Evolutionary conservation across 2,113 vertebrate species (phyloP), one percentile per base, ranked within the genome.

Genomic region (Phainopepla nitens): DNA sequence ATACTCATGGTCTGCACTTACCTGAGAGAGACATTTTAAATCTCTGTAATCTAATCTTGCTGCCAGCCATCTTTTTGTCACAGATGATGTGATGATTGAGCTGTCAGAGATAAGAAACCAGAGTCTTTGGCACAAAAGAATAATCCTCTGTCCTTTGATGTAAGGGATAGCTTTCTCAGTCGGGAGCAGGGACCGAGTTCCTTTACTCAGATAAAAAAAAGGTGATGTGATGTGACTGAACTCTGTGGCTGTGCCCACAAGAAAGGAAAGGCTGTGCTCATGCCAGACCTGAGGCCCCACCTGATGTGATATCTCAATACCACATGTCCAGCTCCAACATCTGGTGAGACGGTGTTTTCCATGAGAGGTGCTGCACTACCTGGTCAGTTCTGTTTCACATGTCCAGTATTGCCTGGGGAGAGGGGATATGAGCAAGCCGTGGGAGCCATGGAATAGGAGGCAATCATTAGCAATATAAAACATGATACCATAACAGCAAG

Each of bases 21-120:
- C 58, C 68, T 77, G 66, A 92, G 90, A 87, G 51, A 93, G 64
- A 89, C 62, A 62, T 90, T 93, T 93, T 94, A 92, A 90, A 89
- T 83, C 2, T 0, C 68, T 82, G 24, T 95, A 90, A 89, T 89
- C 91, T 94, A 75, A 92, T 89, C 80, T 81, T 91, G 27, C 90
- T 95, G 64, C 83, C 69, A 92, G 60, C 54, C 90, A 62, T 86
- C 64, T 90, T 93, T 96, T 87, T 83, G 68, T 54, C 64, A 54
- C 44, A 39, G 75, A 31, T 65, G 75, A 93, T 80, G 68, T 85
- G 91, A 86, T 81, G 88, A 91, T 90, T 86, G 75, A 91, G 84
- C 72, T 9, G 1, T 66, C 84, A 73, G 71, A 94, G 82, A 90
- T 93, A 77, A 7, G 39, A 75, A 93, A 36, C 24, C 15, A 1